Evolutionary conservation across 2,113 vertebrate species (phyloP).

Genomic region (Lophura nycthemera): DNA sequence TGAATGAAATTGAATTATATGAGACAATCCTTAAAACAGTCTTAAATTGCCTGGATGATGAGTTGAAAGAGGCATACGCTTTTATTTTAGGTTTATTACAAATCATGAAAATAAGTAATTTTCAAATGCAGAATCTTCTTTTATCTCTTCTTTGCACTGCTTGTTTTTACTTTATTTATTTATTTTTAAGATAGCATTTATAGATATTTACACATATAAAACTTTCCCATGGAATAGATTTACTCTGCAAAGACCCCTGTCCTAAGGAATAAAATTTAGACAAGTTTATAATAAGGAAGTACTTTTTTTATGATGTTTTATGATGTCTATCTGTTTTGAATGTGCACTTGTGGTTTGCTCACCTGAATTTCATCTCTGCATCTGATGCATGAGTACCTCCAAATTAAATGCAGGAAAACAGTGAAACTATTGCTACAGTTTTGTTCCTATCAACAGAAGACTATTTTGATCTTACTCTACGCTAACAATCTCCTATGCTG

Average conservation of each 20-base stretch:
- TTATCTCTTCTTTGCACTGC: neutral
- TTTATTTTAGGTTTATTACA: neutral
- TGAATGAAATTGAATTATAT: neutral
- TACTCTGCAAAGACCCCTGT: neutral
- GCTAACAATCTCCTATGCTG: neutral
- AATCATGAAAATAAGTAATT: neutral
- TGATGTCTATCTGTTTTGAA: neutral
- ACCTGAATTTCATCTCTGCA: neutral
- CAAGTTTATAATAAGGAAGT: neutral
- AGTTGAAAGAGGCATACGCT: neutral
- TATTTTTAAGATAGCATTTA: neutral
- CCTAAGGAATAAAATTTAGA: neutral
- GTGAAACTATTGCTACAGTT: neutral
- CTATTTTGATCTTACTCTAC: neutral
- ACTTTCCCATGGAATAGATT: neutral
- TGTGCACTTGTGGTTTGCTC: neutral
- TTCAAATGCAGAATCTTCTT: neutral
- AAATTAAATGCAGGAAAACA: neutral
- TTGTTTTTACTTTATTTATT: neutral
- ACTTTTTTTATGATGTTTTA: neutral
- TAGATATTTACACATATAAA: neutral
- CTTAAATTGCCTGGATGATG: neutral
- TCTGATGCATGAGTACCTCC: neutral
- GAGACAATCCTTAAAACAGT: neutral
- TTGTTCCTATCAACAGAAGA: neutral